phyloP scores from a whole-genome alignment of 2,888 invertebrate genomes.

The Criorhina ranunculi region DNA sequence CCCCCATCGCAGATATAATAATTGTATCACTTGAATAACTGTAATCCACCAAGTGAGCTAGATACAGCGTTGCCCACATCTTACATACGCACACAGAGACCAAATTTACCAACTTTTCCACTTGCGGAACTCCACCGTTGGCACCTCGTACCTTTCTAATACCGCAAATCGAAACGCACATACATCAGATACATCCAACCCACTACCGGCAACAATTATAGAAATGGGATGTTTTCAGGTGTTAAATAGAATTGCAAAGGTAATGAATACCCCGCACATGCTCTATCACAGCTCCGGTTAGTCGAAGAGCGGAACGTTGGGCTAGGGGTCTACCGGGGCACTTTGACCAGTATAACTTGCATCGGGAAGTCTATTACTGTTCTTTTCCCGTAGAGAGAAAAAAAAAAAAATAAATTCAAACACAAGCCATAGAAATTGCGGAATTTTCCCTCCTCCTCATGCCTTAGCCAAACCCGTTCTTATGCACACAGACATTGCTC shows the following conservation, averaged over 20 bases:
- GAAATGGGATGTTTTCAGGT: slow-evolving; percentile 40
- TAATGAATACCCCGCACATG: slow-evolving; percentile 21
- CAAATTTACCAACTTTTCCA: background rate
- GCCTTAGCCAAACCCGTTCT: slow-evolving; percentile 14
- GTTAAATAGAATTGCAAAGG: slow-evolving; percentile 37
- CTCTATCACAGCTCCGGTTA: slow-evolving; percentile 4
- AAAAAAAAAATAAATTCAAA: slow-evolving; percentile 1
- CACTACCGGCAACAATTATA: slow-evolving; percentile 24
- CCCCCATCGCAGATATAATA: background rate
- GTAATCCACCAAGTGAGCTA: background rate
- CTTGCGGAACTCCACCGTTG: slow-evolving; percentile 17
- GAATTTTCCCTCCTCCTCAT: slow-evolving; percentile 26
- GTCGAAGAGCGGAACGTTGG: slow-evolving; percentile 17
- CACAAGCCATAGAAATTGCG: slow-evolving; percentile 24
- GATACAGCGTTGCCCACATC: background rate
- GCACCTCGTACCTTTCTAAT: slow-evolving; percentile 14
- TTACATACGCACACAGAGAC: background rate
- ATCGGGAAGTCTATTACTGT: slow-evolving; percentile 33
- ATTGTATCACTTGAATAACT: slow-evolving; percentile 2
- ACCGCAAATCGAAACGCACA: slow-evolving; percentile 2
- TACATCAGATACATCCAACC: slow-evolving; percentile 15
- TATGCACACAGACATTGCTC: slow-evolving; percentile 12
- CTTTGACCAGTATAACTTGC: slow-evolving; percentile 12
- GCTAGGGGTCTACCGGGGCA: background rate
- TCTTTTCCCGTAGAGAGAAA: slow-evolving; percentile 23